Evolutionary conservation across 2,888 invertebrate genomes (phyloP), one percentile per base, ranked within the genome.

Genomic region (Ochlodes sylvanus): DNA sequence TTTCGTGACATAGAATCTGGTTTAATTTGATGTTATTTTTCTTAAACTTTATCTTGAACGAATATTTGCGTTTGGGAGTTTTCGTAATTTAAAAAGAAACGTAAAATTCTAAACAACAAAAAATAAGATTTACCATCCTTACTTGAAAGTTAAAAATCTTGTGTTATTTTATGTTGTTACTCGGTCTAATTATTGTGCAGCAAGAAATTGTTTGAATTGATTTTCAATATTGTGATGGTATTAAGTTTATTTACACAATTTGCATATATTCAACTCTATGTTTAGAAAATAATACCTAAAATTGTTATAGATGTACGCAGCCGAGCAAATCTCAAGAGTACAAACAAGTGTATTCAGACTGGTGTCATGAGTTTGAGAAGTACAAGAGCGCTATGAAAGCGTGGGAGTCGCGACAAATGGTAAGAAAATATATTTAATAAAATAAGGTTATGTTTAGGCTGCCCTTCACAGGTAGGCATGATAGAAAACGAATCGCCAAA

Each of bases 291-390:
- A 34, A 44, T 47, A 52, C 38, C 27, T 27, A 27, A 27, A 32
- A 66, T 77, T 60, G 19, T 82, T 82, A 52, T 78, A 94, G 94
- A 77, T 95, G 94, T 86, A 90, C 93, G 42, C 94, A 94, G 74
- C 94, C 94, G 7, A 94, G 92, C 75, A 94, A 94, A 77, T 89
- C 94, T 7, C 92, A 94, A 70, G 94, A 94, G 76, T 94, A 94
- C 79, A 94, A 94, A 82, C 94, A 94, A 78, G 94, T 95, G 70
- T 96, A 96, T 83, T 94, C 95, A 7, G 96, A 96, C 79, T 96
- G 96, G 96, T 96, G 96, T 80, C 94, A 95, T 77, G 95, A 96
- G 85, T 95, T 95, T 79, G 95, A 96, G 82, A 94, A 95, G 80
- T 96, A 96, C 86, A 95, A 95, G 84, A 93, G 89, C 76, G 95